Percentiles rank a stretch among this genome's conserved stretches.
phyloP scores from a whole-genome alignment of 2,113 vertebrate genomes.

The Ceyx margarethae region DNA sequence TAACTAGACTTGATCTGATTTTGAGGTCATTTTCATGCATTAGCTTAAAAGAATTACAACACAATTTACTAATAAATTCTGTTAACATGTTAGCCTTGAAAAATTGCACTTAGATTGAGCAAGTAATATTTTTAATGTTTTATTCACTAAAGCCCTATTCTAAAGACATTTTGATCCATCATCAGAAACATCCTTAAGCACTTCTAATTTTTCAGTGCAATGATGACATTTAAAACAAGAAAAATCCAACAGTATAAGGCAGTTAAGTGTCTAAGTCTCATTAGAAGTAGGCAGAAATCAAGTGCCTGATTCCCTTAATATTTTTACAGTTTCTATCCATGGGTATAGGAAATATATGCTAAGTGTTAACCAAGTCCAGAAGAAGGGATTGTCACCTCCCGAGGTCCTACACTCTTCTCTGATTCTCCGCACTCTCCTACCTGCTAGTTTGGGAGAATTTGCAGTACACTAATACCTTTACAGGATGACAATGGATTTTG shows the following conservation, averaged over 20 bases:
- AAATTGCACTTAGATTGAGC: conserved; percentile 8
- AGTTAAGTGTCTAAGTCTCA: neutral
- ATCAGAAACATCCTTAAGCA: conserved; percentile 21
- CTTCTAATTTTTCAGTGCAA: neutral
- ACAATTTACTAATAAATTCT: conserved; percentile 57
- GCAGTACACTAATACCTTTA: rapidly evolving
- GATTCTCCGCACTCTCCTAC: neutral
- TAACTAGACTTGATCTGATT: conserved; percentile 53
- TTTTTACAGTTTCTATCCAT: neutral
- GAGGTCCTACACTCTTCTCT: neutral
- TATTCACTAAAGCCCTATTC: conserved; percentile 41
- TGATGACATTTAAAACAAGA: neutral
- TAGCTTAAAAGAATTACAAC: conserved; percentile 63
- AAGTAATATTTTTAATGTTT: conserved; percentile 54
- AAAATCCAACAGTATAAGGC: neutral
- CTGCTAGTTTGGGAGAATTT: neutral
- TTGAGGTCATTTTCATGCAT: conserved; percentile 56
- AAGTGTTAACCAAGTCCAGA: neutral
- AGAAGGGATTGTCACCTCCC: neutral
- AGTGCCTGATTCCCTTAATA: neutral
- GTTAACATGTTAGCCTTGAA: conserved; percentile 55
- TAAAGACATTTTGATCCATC: conserved; percentile 47
- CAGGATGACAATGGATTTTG: neutral
- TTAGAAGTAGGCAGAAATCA: neutral
- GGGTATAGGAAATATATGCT: neutral